Evolutionary conservation across 1,140 invertebrate genomes (phyloP).

Genomic region (Cyphomyrmex costatus): DNA sequence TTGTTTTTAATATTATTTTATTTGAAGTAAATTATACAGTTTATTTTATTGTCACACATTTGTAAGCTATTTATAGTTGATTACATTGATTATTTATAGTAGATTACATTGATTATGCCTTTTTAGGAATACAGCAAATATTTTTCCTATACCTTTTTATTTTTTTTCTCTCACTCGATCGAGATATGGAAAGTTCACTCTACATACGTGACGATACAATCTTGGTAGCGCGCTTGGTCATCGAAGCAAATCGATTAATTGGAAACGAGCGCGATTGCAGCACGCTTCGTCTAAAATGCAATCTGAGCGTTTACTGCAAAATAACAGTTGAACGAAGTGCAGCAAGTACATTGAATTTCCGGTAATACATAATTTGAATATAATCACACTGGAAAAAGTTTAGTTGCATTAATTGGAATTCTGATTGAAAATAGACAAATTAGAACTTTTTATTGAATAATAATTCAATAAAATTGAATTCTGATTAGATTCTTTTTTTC

Average conservation of each 20-base stretch:
- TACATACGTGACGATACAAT: slow-evolving; percentile 65
- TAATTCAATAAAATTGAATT: too few relatives aligned
- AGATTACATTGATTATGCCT: not conserved
- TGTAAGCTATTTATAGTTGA: not conserved
- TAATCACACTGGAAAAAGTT: not conserved
- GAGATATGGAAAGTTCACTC: slow-evolving; percentile 40
- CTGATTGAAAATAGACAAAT: too few relatives aligned
- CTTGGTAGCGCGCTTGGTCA: slow-evolving; percentile 75
- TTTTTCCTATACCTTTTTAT: not conserved
- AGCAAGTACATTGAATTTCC: slow-evolving; percentile 16
- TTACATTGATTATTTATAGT: not conserved
- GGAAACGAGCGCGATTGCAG: slow-evolving; percentile 74
- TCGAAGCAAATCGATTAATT: slow-evolving; percentile 82
- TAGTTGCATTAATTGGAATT: too few relatives aligned
- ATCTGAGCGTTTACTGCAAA: slow-evolving; percentile 64
- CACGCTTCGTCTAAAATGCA: slow-evolving; percentile 72
- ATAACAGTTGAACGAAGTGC: slow-evolving; percentile 32
- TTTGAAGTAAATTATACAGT: not conserved
- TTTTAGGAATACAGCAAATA: not conserved
- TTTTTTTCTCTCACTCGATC: not conserved
- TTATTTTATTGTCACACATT: not conserved
- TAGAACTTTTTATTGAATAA: too few relatives aligned
- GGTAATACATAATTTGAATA: not conserved
- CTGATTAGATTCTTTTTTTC: too few relatives aligned
- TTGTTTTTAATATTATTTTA: not conserved